A percentile compares a stretch with the other conserved stretches of the same genome.
These are phyloP conservation scores for Pseudopleuronectes americanus DNA, from an alignment of 2,797 vertebrate genomes.

Conservation along the genomic window DNA sequence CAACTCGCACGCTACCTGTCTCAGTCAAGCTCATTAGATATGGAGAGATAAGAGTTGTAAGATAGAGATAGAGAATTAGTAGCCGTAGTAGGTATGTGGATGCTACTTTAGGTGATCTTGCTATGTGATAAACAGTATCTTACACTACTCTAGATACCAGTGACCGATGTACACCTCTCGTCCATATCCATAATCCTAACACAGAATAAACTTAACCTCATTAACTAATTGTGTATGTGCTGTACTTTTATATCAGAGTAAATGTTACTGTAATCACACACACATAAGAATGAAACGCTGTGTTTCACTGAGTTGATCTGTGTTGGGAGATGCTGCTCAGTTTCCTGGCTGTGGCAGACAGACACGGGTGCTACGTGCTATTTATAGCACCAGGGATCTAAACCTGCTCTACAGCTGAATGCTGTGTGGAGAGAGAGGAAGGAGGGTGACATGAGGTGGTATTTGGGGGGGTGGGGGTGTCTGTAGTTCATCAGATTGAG, in stretches of 20 bases:
- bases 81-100: no score
- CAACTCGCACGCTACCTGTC: background rate
- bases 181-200: no score
- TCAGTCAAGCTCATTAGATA: background rate
- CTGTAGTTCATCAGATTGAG: conserved; percentile 46
- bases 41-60: background rate
- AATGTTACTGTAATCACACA: background rate
- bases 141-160: no score
- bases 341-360: conserved; percentile 47
- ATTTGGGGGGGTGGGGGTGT: conserved; percentile 24
- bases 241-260: background rate
- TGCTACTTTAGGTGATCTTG: no score
- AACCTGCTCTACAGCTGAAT: conserved; percentile 71
- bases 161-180: no score
- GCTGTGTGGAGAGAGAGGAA: conserved; percentile 39
- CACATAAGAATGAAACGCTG: background rate
- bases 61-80: background rate
- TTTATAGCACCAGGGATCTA: conserved; percentile 77
- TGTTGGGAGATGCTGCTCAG: conserved; percentile 44
- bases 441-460: conserved; percentile 58
- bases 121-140: no score
- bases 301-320: conserved; percentile 23
- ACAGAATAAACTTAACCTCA: background rate
- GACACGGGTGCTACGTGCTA: conserved; percentile 64
- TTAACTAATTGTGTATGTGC: background rate